Base-by-base conservation (phyloP, 1,140 invertebrate species). In the Augochlora pura region DNA sequence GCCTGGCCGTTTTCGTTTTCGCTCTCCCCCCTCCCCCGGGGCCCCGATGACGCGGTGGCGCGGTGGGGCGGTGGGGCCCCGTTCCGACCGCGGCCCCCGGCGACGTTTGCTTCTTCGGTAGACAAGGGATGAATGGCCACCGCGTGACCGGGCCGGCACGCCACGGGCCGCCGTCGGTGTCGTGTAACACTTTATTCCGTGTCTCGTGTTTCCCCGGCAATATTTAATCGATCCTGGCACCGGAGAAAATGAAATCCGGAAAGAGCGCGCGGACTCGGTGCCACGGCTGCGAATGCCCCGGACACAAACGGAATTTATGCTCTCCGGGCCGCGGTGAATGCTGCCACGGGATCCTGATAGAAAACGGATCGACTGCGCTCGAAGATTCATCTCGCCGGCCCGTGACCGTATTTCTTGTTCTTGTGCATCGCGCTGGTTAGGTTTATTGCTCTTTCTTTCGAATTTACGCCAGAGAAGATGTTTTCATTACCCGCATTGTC, bases 161-260 rank as follows among this genome's bases (percentile, higher is more conserved):
- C 14, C 62, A 23, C 54, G 65, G 66, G 49, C 49, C 46, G 21
- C 60, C 60, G 85, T 4, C 60, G 85, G 89, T 90, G 89, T 91
- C 89, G 87, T 80, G 86, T 90, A 89, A 90, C 90, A 90, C 82
- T 91, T 91, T 91, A 90, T 91, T 88, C 52, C 88, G 82, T 78
- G 83, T 88, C 90, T 87, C 83, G 85, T 88, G 86, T 90, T 88
- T 88, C 90, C 82, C 32, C 80, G 82, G 84, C 60, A 78, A 89
- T 88, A 89, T 87, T 90, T 89, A 90, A 91, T 91, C 90, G 90
- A 91, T 91, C 75, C 82, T 76, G 23, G 64, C 52, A 77, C 87
- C 72, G 71, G 78, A 82, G 68, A 71, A 54, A 71, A 77, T 25
- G 59, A 32, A 52, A 70, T 38, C 38, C 23, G 38, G 64, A 10